Evolutionary conservation across 2,888 invertebrate genomes (phyloP), one percentile per base, ranked within the genome.

Genomic region (Diadegma fenestrale): DNA sequence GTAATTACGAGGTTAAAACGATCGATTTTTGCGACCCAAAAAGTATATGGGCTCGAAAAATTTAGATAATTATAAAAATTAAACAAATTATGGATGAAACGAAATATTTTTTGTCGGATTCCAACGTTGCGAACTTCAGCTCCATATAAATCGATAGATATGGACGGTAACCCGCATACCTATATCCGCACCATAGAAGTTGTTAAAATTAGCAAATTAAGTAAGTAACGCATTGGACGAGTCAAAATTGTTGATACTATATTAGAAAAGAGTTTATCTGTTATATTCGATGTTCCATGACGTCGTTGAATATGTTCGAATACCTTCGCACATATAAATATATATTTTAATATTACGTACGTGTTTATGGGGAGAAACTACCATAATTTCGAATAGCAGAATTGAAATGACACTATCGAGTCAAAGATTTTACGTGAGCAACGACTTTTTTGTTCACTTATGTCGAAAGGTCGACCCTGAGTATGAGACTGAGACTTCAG

Each of bases 171-270:
- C 12, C 33, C 33, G 19, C n/a, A 45, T 30, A 73, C 22, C 41
- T 72, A 58, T 41, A 61, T 61, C 17, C 22, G 54, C 54, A 58
- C 43, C n/a, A 14, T 61, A 61, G 61, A 73, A 61, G 33, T 61
- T 61, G 43, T 73, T 73, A 61, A 43, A 41, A 61, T 73, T 73
- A 61, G 61, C 30, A 30, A 43, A 73, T 30, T 12, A 5, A 26
- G 43, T 61, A 73, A 17, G 43, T 61, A 45, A 3, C 8, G 22
- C 41, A 69, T 43, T 26, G 26, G n/a, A 48, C 79, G 71, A 69
- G 54, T 82, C 66, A 85, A 75, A 69, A 71, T 79, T 85, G 85
- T 85, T 85, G 71, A 82, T 58, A 79, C n/a, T 78, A 63, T 76
- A 82, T 45, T 63, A 69, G 58, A 43, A 41, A 66, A 64, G 48